phyloP scores from a whole-genome alignment of 2,797 vertebrate genomes.

The Masticophis lateralis region DNA sequence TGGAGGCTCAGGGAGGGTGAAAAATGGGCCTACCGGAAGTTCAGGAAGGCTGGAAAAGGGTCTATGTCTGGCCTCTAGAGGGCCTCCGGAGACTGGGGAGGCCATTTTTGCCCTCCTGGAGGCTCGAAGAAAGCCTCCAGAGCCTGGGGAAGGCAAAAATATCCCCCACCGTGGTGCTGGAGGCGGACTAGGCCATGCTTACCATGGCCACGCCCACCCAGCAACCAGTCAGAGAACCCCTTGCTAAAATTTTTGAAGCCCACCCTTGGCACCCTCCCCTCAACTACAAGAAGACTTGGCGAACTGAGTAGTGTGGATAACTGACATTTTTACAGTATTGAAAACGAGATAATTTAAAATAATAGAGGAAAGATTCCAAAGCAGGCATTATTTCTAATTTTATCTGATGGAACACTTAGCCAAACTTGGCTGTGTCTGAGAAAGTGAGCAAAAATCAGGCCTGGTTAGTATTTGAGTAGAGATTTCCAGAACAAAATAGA shows the following conservation, averaged over 20 bases:
- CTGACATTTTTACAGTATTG: neutral
- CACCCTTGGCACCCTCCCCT: rapidly evolving
- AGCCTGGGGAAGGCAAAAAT: too few relatives aligned
- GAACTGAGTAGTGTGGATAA: neutral
- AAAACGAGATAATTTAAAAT: neutral
- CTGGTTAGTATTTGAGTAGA: neutral
- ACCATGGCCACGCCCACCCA: too few relatives aligned
- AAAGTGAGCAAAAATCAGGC: neutral
- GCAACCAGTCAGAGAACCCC: too few relatives aligned
- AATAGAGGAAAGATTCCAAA: neutral
- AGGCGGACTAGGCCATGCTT: rapidly evolving
- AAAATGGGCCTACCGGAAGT: too few relatives aligned
- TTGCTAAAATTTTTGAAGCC: too few relatives aligned
- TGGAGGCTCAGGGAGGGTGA: too few relatives aligned
- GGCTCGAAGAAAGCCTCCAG: too few relatives aligned
- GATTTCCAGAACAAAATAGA: neutral
- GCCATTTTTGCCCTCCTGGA: too few relatives aligned
- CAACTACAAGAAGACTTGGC: neutral
- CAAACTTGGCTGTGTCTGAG: neutral
- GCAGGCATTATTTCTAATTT: neutral
- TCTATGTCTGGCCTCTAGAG: too few relatives aligned
- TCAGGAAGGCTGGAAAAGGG: too few relatives aligned
- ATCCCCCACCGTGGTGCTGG: too few relatives aligned
- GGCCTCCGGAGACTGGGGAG: too few relatives aligned
- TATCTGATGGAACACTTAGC: neutral